phyloP scores from a whole-genome alignment of 2,797 vertebrate genomes.

The Semaprochilodus insignis region DNA sequence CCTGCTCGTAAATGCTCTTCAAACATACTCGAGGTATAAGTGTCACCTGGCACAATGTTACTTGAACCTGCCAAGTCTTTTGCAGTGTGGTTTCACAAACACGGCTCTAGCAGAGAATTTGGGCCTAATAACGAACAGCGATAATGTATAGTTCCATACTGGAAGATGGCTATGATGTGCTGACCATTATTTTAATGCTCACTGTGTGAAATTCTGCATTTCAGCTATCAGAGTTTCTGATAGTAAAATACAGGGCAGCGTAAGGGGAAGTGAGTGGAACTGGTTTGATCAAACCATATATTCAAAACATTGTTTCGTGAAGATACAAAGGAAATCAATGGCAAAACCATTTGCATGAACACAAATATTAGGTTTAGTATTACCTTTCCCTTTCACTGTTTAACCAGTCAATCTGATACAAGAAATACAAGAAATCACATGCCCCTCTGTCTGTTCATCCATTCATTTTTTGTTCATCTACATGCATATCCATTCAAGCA shows the following conservation, averaged over 20 bases:
- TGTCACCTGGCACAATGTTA: neutral
- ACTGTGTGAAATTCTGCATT: neutral
- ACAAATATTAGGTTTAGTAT: constrained; percentile 3
- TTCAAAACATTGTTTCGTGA: constrained; percentile 45
- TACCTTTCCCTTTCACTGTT: neutral
- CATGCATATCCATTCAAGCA: neutral
- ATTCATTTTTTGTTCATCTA: neutral
- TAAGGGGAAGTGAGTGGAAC: constrained; percentile 29
- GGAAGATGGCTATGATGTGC: too few species aligned
- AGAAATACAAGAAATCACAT: neutral
- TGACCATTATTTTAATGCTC: neutral
- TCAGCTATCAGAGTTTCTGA: constrained; percentile 7
- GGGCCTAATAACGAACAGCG: neutral
- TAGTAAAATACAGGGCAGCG: neutral
- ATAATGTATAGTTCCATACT: neutral
- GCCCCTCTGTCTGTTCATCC: neutral
- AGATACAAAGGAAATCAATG: constrained; percentile 15
- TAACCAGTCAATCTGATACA: neutral
- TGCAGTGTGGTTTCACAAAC: neutral
- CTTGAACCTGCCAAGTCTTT: neutral
- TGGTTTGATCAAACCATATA: constrained; percentile 9
- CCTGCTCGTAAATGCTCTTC: neutral
- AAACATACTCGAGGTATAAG: neutral
- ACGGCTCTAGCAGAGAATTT: neutral
- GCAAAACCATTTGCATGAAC: constrained; percentile 38